Base-by-base conservation (phyloP, 2,888 invertebrate genomes). In the Cecidostiba fungosa region DNA sequence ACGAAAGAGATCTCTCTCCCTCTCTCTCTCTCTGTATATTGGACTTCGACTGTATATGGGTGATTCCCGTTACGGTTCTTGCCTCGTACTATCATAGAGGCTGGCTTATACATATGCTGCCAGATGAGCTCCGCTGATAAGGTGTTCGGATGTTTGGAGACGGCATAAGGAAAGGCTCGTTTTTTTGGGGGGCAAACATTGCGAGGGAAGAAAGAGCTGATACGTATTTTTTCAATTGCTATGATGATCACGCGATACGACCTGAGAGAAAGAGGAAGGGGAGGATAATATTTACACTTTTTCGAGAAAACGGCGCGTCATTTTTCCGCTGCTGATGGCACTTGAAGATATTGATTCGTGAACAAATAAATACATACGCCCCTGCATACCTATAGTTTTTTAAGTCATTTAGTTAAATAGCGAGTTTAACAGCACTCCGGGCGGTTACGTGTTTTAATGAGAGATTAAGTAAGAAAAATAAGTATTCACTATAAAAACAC, bases 161-260 rank as follows among this genome's bases (percentile, higher is more conserved):
- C 6, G 19, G 59, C 12, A 72, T 29, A 43, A 39, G 62, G 32
- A 47, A 32, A 26, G 6, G 39, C 3, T 4, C 23, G 19, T 50
- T 39, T 39, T 43, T 43, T 4, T 19, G 5, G 5, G 19, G 50
- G 8, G 73, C 47, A 50, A 77, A 69, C 50, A 36, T 36, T 19
- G 50, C 50, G 72, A 26, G 26, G 12, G 12, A 4, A 73, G 39
- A 82, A 82, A 69, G 14, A 50, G 82, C 82, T 70, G 77, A 77
- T 70, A 12, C 77, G 70, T 26, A 50, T 70, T 69, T 82, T 82
- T 69, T 82, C 66, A 69, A 76, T 82, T 82, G 69, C n/a, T 32
- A 12, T 66, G 66, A 82, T 36, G 32, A 82, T 82, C 39, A 10
- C 39, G 73, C 19, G 32, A 29, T 19, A 32, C 19, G 19, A 66